These are phyloP conservation scores for Gallinago nigripennis DNA, from an alignment of 2,797 vertebrate species.

Conservation along the genomic window DNA sequence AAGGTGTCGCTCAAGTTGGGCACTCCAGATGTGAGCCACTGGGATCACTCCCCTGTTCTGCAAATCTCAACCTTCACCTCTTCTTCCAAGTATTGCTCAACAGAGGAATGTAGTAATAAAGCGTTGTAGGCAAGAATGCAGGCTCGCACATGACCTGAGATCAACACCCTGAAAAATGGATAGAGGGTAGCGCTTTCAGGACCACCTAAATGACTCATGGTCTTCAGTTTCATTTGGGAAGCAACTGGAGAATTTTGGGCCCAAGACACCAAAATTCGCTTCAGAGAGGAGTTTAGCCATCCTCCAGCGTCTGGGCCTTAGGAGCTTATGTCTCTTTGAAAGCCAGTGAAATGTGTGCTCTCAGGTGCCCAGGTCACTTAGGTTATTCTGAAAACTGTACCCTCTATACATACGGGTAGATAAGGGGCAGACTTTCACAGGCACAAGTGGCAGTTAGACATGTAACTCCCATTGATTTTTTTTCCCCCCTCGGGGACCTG, in stretches of 20 bases:
- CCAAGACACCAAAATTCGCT: background rate
- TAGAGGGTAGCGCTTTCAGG: constrained; percentile 57
- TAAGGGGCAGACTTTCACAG: constrained; percentile 72
- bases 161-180: constrained; percentile 69
- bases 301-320: constrained; percentile 6
- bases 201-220: constrained; percentile 50
- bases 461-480: constrained; percentile 68
- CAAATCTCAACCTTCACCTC: constrained; percentile 43
- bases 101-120: constrained; percentile 67
- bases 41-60: constrained; percentile 51
- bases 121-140: constrained; percentile 65
- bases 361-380: constrained; percentile 22
- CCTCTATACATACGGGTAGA: constrained; percentile 49
- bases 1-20: constrained; percentile 28
- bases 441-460: constrained; percentile 70
- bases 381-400: constrained; percentile 65
- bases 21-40: constrained; percentile 34
- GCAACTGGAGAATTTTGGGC: background rate
- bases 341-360: background rate
- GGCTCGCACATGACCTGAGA: constrained; percentile 64
- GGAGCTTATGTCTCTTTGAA: background rate
- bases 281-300: background rate
- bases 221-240: constrained; percentile 8
- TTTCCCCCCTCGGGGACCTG: constrained; percentile 62
- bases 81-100: constrained; percentile 69